Base-by-base conservation (phyloP, 1,140 invertebrate species). In the Drosophila obscura region DNA sequence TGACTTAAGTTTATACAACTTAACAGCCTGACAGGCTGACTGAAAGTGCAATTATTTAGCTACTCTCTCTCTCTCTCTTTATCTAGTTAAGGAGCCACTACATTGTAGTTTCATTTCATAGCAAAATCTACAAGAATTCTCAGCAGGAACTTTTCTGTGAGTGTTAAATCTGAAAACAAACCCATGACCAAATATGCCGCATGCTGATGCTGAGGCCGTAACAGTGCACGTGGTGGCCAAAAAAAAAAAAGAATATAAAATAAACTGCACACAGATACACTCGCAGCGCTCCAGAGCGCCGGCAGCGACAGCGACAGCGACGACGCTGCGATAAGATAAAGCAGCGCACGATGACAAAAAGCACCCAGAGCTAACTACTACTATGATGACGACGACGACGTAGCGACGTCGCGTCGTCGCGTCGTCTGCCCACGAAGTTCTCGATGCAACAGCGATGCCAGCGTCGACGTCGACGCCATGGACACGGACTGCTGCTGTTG, bases 131-230 rank as follows among this genome's bases (percentile, higher is more conserved):
- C 57, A 63, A 64, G 24, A 62, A 73, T 60, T 66, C 75, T 28
- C 69, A 82, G 73, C 73, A 48, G 76, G 73, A 39, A 49, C 44
- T 68, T 85, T 85, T 85, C 59, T 87, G 83, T 79, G 74, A 85
- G 83, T 88, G 83, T 85, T 77, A 65, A 87, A 82, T 82, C 82
- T 80, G 57, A 87, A 87, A 75, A 72, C 73, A 61, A 71, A 82
- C 62, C 81, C 68, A 68, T 81, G 78, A 79, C 55, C 66, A 63
- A 87, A 88, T 87, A 83, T 87, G 83, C 83, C 83, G 84, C 83
- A 87, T 87, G 83, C 66, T 79, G 83, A 67, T 75, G 72, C 67
- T 64, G 48, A 28, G 31, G 39, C 52, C 73, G 61, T 73, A 83
- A 69, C 53, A 62, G 63, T 77, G 83, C 83, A 87, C 83, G 83